Evolutionary conservation across 2,888 invertebrate genomes (phyloP).

Genomic region (Schizaphis graminum): DNA sequence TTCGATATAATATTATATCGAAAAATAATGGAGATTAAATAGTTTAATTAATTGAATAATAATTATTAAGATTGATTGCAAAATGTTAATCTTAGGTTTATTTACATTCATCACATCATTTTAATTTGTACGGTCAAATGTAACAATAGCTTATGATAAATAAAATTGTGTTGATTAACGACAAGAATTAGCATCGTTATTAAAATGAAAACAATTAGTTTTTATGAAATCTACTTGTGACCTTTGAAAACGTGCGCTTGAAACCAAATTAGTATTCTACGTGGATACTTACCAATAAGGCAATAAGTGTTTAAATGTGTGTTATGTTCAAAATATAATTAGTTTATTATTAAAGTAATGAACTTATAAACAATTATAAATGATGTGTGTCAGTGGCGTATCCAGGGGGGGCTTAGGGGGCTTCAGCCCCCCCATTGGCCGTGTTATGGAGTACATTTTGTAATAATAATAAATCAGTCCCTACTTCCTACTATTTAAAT

Average conservation of each 20-base stretch:
- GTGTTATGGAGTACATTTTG: too few relatives aligned
- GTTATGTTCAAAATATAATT: neutral
- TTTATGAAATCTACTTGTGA: neutral
- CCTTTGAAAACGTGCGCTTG: neutral
- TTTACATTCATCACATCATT: constrained; percentile 21
- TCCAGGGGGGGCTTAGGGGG: too few relatives aligned
- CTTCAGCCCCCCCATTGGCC: too few relatives aligned
- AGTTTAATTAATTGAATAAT: neutral
- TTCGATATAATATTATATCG: neutral
- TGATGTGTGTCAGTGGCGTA: neutral
- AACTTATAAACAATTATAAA: neutral
- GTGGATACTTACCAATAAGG: neutral
- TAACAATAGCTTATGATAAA: constrained; percentile 35
- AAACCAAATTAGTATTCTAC: constrained; percentile 21
- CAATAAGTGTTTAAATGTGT: neutral
- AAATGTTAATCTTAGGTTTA: constrained; percentile 29
- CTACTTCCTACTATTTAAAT: too few relatives aligned
- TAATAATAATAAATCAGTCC: too few relatives aligned
- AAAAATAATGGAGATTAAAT: neutral
- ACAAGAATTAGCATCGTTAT: constrained; percentile 32
- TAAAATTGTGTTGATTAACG: constrained; percentile 41
- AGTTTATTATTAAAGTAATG: neutral
- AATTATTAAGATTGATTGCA: neutral
- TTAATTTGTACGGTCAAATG: constrained; percentile 34
- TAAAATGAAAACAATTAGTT: constrained; percentile 7